Evolutionary conservation across 1,140 invertebrate species (phyloP), one percentile per base, ranked within the genome.

Genomic region (Drosophila rufa): DNA sequence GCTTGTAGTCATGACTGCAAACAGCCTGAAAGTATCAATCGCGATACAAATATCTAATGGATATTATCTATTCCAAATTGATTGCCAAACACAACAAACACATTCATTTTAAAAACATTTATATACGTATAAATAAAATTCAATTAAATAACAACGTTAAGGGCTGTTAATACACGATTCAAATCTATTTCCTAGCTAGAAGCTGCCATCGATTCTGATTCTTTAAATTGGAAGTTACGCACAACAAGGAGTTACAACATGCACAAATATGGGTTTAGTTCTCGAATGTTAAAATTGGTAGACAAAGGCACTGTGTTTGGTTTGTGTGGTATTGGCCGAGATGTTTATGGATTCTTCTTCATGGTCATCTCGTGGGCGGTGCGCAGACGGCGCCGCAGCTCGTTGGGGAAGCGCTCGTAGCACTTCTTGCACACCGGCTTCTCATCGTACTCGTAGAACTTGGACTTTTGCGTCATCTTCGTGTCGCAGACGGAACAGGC

Each of bases 371-470:
- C 95, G 90, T 97, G 96, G 75, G 97, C 96, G 66, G 96, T 95
- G 55, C 96, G 94, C 90, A 97, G 94, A 19, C 99, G 95, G 79
- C 98, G 97, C 64, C 98, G 96, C 64, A 99, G 94, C 94, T 99
- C 99, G 40, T 95, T 95, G 1, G 99, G 99, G 93, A 99, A 98
- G 89, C 97, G 97, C 80, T 99, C 99, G 93, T 99, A 99, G 93
- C 99, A 99, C 90, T 98, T 97, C 94, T 99, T 99, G 94, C 99
- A 99, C 2, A 99, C 98, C 25, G 99, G 99, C 91, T 98, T 98
- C 93, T 99, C 95, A 94, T 99, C 99, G 93, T 98, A 98, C 94
- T 99, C 99, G 93, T 99, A 99, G 93, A 99, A 99, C 94, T 99
- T 99, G 7, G 98, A 99, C 94, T 99, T 99, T 82, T 99, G 98